Evolutionary conservation across 1,140 invertebrate species (phyloP), one percentile per base, ranked within the genome.

Genomic region (Drosophila ficusphila): DNA sequence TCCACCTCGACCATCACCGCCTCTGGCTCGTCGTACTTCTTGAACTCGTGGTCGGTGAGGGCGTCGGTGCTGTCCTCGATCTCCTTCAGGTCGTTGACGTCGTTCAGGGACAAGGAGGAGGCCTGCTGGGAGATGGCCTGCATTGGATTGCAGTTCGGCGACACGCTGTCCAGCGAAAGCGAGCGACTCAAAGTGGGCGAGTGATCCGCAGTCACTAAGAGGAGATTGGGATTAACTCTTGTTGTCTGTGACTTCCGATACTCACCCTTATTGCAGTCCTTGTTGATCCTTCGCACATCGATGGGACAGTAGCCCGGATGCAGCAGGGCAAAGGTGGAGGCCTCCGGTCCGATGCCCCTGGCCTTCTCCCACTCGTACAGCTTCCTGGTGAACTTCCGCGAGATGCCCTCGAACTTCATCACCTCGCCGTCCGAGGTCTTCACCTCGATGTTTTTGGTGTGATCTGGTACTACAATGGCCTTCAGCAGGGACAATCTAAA

Each of bases 291-390:
- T 0, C 79, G 58, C 21, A 91, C 89, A 56, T 90, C 81, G 6
- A 91, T 77, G 46, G 92, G 91, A 44, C 90, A 90, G 76, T 93
- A 93, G 7, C 93, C 93, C 0, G 94, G 93, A 78, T 94, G 94
- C 0, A 97, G 91, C 0, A 97, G 89, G 0, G 95, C 95, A 60
- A 97, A 96, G 0, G 96, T 97, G 0, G 96, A 97, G 0, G 94
- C 94, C 90, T 96, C 96, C 0, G 95, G 96, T 0, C 94, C 94
- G 46, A 97, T 96, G 2, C 96, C 96, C 42, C 94, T 92, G 23
- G 96, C 95, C 65, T 97, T 96, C 89, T 98, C 97, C 97, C 97
- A 98, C 90, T 98, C 96, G 89, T 97, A 97, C 0, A 98, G 92
- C 88, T 97, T 97, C 31, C 96, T 95, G 0, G 96, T 97, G 89